Evolutionary conservation across 2,113 vertebrate species (phyloP).

Genomic region (Gracilinanus agilis): DNA sequence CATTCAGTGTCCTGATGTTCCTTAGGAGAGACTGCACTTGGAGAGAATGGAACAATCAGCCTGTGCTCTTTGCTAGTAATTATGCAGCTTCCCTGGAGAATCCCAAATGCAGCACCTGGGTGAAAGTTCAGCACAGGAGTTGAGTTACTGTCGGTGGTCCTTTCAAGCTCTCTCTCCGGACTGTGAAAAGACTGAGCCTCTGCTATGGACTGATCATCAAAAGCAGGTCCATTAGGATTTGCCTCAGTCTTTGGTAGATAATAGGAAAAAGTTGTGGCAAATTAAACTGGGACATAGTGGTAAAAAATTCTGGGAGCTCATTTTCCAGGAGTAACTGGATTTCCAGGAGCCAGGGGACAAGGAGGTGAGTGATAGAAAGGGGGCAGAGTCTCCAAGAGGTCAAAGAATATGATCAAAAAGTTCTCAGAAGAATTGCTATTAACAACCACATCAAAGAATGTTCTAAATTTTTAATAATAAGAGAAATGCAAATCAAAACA

Average conservation of each 20-base stretch:
- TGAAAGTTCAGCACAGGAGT: neutral
- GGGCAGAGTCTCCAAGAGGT: neutral
- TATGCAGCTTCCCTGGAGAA: slow-evolving; percentile 27
- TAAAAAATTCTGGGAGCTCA: neutral
- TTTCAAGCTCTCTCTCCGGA: slow-evolving; percentile 25
- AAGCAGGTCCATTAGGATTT: neutral
- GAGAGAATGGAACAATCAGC: slow-evolving; percentile 73
- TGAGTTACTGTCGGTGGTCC: neutral
- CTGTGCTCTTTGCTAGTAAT: slow-evolving; percentile 55
- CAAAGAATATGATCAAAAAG: neutral
- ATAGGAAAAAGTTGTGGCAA: neutral
- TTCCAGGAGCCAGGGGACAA: neutral
- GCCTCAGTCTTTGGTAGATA: neutral
- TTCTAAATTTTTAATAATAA: neutral
- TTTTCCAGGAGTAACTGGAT: neutral
- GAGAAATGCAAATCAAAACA: neutral
- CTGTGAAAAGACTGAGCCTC: slow-evolving; percentile 10
- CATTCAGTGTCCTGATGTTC: slow-evolving; percentile 67
- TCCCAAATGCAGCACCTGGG: slow-evolving; percentile 56
- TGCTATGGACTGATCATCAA: slow-evolving; percentile 21
- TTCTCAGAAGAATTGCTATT: neutral
- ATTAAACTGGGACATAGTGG: neutral
- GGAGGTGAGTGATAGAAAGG: neutral
- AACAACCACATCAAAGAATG: neutral
- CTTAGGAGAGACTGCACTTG: slow-evolving; percentile 60